Percentiles rank a stretch among this genome's conserved stretches.
Evolutionary conservation across 2,888 invertebrate genomes (phyloP).

Genomic region (Hecatera dysodea): DNA sequence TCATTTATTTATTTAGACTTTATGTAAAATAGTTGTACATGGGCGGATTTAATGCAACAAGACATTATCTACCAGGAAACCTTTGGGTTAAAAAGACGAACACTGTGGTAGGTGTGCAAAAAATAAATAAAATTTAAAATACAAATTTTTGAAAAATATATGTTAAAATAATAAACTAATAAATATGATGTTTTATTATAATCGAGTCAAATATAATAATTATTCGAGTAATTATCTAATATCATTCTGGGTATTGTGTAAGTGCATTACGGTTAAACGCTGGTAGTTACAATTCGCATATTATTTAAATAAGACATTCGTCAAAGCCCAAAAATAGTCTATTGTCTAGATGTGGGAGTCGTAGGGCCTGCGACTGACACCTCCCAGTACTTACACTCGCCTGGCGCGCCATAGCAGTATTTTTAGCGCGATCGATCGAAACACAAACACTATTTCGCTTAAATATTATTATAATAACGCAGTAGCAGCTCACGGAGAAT

Average conservation of each 20-base stretch:
- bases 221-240: too few relatives aligned
- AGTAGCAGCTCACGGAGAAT: neutral
- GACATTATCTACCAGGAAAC: too few relatives aligned
- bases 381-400: constrained; percentile 5
- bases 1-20: neutral
- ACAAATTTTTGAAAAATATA: too few relatives aligned
- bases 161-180: too few relatives aligned
- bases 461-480: constrained; percentile 39
- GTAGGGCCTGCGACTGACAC: neutral
- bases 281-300: constrained; percentile 18
- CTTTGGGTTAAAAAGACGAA: too few relatives aligned
- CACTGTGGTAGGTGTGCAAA: too few relatives aligned
- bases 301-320: neutral
- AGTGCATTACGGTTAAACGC: neutral
- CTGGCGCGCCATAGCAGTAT: constrained; percentile 5
- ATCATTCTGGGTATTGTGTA: too few relatives aligned
- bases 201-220: too few relatives aligned
- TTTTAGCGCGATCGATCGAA: constrained; percentile 10
- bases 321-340: constrained; percentile 4
- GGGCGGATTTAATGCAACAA: too few relatives aligned
- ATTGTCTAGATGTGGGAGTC: neutral
- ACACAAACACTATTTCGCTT: neutral
- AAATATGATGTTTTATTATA: too few relatives aligned
- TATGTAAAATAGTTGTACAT: too few relatives aligned
- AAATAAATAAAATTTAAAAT: too few relatives aligned